Base-by-base conservation (phyloP, 2,113 vertebrate species). In the Bambusicola thoracicus region DNA sequence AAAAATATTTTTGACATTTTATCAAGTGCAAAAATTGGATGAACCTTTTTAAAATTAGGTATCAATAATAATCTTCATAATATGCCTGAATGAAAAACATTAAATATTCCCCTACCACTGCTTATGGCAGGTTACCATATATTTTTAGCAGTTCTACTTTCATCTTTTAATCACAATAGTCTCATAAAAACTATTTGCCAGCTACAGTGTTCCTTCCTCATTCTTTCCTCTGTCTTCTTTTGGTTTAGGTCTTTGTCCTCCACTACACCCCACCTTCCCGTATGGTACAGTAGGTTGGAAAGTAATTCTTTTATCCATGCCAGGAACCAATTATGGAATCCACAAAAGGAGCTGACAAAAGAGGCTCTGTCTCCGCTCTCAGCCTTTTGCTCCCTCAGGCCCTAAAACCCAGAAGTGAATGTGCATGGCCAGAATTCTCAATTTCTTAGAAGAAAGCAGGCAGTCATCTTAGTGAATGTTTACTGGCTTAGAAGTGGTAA, bases 331-430 rank as follows among this genome's bases (percentile, higher is more conserved):
- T 94, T 95, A 94, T 67, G 56, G 89, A 87, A 94, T 91, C 65
- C 85, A 92, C 85, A 87, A 91, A 96, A 94, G 85, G n/a, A 96
- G 82, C 93, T 96, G 89, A 95, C 91, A 94, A 89, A 95, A 94
- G 84, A 81, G 76, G 87, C 44, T 61, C 77, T 68, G 87, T 83
- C 91, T 95, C 82, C 77, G 38, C 85, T 92, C 82, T 94, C 82
- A 95, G 91, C 79, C 68, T 94, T 91, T 88, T 94, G 89, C 80
- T 94, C 73, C 76, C 79, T 94, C 87, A 53, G 92, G 79, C 87
- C 76, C 15, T 1, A 95, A 86, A 94, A 85, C 79, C 21, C 85
- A 90, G 82, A 90, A 94, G 63, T 75, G 72, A 88, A 89, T 56
- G 85, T 44, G 36, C 75, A 92, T 41, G 61, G 91, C 41, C 82